These are phyloP conservation scores for Nomada hirtipes DNA, from an alignment of 2,888 invertebrate species.

Conservation along the genomic window DNA sequence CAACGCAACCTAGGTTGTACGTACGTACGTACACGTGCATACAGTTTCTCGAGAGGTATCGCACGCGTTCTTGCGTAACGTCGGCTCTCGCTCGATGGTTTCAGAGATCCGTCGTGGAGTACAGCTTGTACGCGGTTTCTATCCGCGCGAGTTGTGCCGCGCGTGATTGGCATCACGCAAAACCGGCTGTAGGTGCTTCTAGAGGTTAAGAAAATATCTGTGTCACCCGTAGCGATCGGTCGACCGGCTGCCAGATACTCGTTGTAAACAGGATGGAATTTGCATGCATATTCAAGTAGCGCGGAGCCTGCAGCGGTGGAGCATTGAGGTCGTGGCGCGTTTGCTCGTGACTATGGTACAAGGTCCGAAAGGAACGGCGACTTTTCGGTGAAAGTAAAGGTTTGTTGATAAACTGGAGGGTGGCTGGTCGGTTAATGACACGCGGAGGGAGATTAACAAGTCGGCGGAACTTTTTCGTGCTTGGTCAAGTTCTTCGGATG, in stretches of 20 bases:
- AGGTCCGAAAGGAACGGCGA: slow-evolving; percentile 40
- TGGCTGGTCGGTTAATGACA: slow-evolving; percentile 53
- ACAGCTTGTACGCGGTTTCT: neutral
- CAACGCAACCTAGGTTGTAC: neutral
- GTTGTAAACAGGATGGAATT: slow-evolving; percentile 81
- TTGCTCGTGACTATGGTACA: slow-evolving; percentile 34
- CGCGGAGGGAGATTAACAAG: neutral
- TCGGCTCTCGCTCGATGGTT: slow-evolving; percentile 16
- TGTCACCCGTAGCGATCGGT: slow-evolving; percentile 71
- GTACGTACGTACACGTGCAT: neutral
- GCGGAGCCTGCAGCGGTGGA: slow-evolving; percentile 62
- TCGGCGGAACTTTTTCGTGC: neutral
- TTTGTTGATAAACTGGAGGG: neutral
- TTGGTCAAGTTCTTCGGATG: no score
- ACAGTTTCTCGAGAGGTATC: neutral
- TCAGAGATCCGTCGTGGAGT: slow-evolving; percentile 2
- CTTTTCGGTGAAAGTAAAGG: slow-evolving; percentile 63
- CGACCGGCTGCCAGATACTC: slow-evolving; percentile 71
- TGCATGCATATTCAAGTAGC: slow-evolving; percentile 79
- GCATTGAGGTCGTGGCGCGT: slow-evolving; percentile 63
- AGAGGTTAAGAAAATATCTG: slow-evolving; percentile 76
- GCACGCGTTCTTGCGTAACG: slow-evolving; percentile 46
- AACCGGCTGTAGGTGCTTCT: slow-evolving; percentile 59
- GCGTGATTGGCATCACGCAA: slow-evolving; percentile 28
- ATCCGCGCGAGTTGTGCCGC: slow-evolving; percentile 11